Evolutionary conservation across 2,113 vertebrate species (phyloP), one percentile per base, ranked within the genome.

Genomic region (Struthidea cinerea): DNA sequence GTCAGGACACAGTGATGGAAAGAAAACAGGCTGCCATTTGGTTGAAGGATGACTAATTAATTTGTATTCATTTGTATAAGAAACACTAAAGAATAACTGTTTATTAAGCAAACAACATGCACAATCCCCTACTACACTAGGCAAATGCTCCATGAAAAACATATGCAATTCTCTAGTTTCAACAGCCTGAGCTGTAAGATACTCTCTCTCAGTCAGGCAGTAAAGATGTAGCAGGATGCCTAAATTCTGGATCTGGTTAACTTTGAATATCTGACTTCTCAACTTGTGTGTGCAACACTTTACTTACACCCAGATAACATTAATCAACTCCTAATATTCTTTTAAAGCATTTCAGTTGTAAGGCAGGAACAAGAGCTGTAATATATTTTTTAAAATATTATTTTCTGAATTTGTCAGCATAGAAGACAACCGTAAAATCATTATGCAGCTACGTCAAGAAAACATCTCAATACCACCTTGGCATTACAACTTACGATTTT

Each of bases 301-400:
- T 7, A 16, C 52, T 77, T 56, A 88, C 7, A 73, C 26, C 15
- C 15, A 73, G 8, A 56, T 37, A 85, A 52, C 28, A 42, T 24
- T 49, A 52, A 57, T 47, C 1, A 76, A 7, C 11, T 47, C 46
- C 28, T 42, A 47, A 32, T 46, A 32, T 6, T 57, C 37, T 44
- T 86, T 13, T 9, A 63, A 75, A 83, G 22, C 5, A 65, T 46
- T 81, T 75, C 42, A 77, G 35, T 87, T 84, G 13, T 23, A 79
- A 76, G 49, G n/a, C 10, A 95, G 28, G 24, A 46, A 63, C 30
- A 67, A 70, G 26, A 87, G 85, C 8, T 26, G 8, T 5, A 82
- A 78, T 9, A 7, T 28, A 76, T 24, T 55, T 82, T 7, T 6
- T 0, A 3, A 22, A 70, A 23, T 4, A 3, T 13, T 17, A 15